Percentiles rank a stretch among this genome's conserved stretches.
These are phyloP conservation scores for Mesocentrotus franciscanus DNA, from an alignment of 53 echinoderm and acorn worm genomes.

Conservation along the genomic window DNA sequence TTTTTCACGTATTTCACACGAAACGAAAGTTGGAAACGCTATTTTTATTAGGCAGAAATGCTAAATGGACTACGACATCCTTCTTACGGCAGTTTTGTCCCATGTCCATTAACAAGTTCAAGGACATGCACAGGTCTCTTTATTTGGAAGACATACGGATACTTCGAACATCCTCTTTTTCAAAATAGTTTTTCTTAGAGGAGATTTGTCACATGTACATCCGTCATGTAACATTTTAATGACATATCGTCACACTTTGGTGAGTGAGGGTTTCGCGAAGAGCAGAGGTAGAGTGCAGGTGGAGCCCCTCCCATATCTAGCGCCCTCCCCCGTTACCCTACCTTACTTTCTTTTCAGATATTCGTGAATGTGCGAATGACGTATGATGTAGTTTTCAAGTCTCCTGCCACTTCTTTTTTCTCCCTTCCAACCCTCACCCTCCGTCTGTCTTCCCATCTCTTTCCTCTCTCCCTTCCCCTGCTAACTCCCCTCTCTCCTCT, in stretches of 20 bases:
- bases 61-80: not conserved
- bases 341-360: too few species aligned
- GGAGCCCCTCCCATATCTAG: too few species aligned
- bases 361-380: too few species aligned
- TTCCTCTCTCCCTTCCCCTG: not conserved
- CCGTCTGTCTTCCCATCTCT: not conserved
- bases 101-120: not conserved
- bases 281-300: too few species aligned
- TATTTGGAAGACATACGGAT: too few species aligned
- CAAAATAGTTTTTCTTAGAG: not conserved
- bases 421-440: not conserved
- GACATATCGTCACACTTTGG: not conserved
- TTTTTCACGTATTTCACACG: not conserved
- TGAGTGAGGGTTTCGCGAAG: too few species aligned
- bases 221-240: not conserved
- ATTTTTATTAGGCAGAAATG: not conserved
- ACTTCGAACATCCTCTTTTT: not conserved
- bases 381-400: too few species aligned
- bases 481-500: not conserved
- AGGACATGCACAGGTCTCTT: not conserved
- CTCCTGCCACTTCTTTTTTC: too few species aligned
- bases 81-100: not conserved
- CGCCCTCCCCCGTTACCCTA: too few species aligned
- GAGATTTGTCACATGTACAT: not conserved
- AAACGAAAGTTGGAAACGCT: not conserved